Evolutionary conservation across 2,888 invertebrate genomes (phyloP).

Genomic region (Drosophila glabriapex): DNA sequence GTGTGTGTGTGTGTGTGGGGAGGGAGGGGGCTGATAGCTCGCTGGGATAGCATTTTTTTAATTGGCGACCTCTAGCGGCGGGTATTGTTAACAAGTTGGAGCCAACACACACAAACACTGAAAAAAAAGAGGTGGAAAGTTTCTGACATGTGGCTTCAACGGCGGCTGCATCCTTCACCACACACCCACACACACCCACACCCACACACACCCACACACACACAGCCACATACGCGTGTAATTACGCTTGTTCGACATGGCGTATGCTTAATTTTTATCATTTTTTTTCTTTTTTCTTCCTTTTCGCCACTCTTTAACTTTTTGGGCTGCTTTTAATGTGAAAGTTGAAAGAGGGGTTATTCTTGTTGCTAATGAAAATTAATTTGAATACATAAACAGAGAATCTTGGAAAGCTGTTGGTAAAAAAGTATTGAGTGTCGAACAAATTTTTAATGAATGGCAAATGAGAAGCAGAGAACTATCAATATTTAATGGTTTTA

Average conservation of each 20-base stretch:
- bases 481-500: neutral
- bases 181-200: neutral
- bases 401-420: neutral
- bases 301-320: constrained; percentile 17
- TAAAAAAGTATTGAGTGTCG: neutral
- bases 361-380: constrained; percentile 16
- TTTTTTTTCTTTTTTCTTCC: constrained; percentile 1
- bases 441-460: neutral
- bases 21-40: neutral
- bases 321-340: constrained; percentile 22
- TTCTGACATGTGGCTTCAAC: constrained; percentile 59
- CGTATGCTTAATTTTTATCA: constrained; percentile 66
- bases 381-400: constrained; percentile 6
- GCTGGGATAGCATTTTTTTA: constrained; percentile 55
- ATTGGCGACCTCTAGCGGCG: constrained; percentile 70
- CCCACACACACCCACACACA: neutral
- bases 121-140: constrained; percentile 25
- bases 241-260: constrained; percentile 73
- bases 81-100: constrained; percentile 77
- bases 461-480: neutral
- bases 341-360: neutral
- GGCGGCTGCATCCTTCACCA: constrained; percentile 16
- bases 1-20: neutral
- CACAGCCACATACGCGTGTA: constrained; percentile 50
- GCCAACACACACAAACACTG: constrained; percentile 12